phyloP scores from a whole-genome alignment of 2,888 invertebrate genomes.

The Stenoptilia bipunctidactyla region DNA sequence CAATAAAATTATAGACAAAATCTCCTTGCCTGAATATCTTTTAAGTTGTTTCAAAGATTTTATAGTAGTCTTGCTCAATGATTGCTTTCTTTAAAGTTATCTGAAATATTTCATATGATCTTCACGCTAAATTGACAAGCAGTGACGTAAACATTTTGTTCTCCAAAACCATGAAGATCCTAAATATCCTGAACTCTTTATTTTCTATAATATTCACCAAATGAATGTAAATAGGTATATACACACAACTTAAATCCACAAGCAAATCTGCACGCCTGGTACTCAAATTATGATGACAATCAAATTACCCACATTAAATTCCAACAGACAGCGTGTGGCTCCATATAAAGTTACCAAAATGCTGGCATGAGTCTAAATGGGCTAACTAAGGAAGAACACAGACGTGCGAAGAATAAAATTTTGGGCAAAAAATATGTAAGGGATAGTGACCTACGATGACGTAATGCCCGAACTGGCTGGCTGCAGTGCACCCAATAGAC shows the following conservation, averaged over 20 bases:
- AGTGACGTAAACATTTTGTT: too few species aligned
- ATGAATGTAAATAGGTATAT: too few species aligned
- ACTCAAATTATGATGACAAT: constrained; percentile 32
- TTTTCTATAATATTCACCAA: too few species aligned
- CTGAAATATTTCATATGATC: too few species aligned
- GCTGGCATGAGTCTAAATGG: constrained; percentile 47
- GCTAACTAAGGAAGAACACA: constrained; percentile 57
- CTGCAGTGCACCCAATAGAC: constrained; percentile 37
- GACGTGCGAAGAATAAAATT: constrained; percentile 57
- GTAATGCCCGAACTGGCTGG: constrained; percentile 56
- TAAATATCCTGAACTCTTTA: too few species aligned
- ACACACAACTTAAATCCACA: background rate
- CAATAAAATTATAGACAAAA: too few species aligned
- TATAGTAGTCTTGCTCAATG: too few species aligned
- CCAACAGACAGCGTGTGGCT: constrained; percentile 30
- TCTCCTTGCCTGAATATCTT: too few species aligned
- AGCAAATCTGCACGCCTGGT: background rate
- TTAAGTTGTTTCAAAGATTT: too few species aligned
- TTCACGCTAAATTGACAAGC: too few species aligned
- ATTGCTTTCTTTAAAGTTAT: too few species aligned
- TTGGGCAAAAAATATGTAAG: constrained; percentile 61
- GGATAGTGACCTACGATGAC: constrained; percentile 67
- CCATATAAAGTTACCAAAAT: constrained; percentile 52
- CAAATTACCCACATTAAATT: constrained; percentile 48
- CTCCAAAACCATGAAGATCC: too few species aligned